phyloP scores from a whole-genome alignment of 1,140 invertebrate species.

The Drosophila fuyamai region DNA sequence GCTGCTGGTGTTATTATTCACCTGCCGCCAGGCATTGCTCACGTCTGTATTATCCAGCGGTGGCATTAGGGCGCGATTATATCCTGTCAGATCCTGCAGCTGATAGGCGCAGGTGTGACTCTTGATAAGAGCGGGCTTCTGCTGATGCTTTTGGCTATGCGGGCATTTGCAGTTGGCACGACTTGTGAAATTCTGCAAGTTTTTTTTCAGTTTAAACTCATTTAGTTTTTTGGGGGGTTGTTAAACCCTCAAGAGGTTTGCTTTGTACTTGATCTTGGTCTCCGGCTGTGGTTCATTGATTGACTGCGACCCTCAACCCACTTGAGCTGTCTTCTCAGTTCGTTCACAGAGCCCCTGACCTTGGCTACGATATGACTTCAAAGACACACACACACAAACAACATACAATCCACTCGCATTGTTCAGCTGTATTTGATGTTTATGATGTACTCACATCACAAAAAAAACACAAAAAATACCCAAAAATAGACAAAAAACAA shows the following conservation, averaged over 20 bases:
- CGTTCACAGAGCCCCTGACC: slow-evolving; percentile 80
- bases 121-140: slow-evolving; percentile 67
- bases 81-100: slow-evolving; percentile 66
- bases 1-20: slow-evolving; percentile 62
- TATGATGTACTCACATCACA: slow-evolving; percentile 32
- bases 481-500: slow-evolving; percentile 51
- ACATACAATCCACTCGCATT: slow-evolving; percentile 37
- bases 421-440: slow-evolving; percentile 54
- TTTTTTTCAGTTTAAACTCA: slow-evolving; percentile 5
- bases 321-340: slow-evolving; percentile 57
- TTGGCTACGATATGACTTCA: slow-evolving; percentile 69
- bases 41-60: slow-evolving; percentile 72
- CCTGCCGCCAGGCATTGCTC: slow-evolving; percentile 60
- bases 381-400: slow-evolving; percentile 14
- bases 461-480: slow-evolving; percentile 29
- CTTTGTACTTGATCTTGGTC: slow-evolving; percentile 72
- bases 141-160: slow-evolving; percentile 60
- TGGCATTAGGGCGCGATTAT: slow-evolving; percentile 72
- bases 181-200: slow-evolving; percentile 79
- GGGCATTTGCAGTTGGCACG: slow-evolving; percentile 72
- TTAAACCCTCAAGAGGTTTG: slow-evolving; percentile 10
- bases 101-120: slow-evolving; percentile 75
- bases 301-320: slow-evolving; percentile 57
- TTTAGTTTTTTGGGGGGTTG: neutral
- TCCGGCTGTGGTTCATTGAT: slow-evolving; percentile 63